Percentiles rank a stretch among this genome's conserved stretches.
Conservation (phyloP, 1,140 invertebrate genomes). For the Ceratina calcarata region DNA sequence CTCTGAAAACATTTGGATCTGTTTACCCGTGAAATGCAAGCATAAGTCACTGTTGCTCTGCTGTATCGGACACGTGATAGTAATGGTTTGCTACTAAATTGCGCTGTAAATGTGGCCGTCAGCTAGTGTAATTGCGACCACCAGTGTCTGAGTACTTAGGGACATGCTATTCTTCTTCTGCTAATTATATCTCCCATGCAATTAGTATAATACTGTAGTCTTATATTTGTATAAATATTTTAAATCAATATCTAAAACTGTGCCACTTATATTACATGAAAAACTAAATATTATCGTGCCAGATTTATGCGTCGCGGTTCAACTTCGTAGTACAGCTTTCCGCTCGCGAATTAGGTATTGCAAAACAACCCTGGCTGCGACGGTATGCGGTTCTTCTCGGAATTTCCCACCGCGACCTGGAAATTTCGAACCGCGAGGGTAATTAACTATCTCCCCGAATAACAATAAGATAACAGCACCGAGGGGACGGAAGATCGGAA, state of each 20-base stretch:
- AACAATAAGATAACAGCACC: slow-evolving; percentile 25
- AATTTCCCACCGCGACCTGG: slow-evolving; percentile 8
- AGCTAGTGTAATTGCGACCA: slow-evolving; percentile 12
- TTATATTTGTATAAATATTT: no score
- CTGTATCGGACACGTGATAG: slow-evolving; percentile 23
- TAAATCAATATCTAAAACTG: no score
- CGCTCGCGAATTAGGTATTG: not conserved
- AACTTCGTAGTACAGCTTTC: not conserved
- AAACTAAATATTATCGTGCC: not conserved
- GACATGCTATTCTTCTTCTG: no score
- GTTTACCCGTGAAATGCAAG: slow-evolving; percentile 23
- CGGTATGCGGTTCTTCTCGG: not conserved
- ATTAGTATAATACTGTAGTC: no score
- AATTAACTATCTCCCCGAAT: slow-evolving; percentile 33
- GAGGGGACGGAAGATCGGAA: not conserved
- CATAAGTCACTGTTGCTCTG: slow-evolving; percentile 18
- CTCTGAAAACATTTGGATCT: not conserved
- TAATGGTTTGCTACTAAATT: slow-evolving; percentile 50
- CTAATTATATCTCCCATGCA: no score
- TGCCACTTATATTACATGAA: no score
- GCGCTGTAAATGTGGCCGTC: slow-evolving; percentile 22
- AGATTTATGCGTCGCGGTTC: not conserved
- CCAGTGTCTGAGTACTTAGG: not conserved
- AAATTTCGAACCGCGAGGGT: slow-evolving; percentile 21
- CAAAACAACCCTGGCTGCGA: slow-evolving; percentile 2